Evolutionary conservation across 2,797 vertebrate species (phyloP), one percentile per base, ranked within the genome.

Genomic region (Hypotaenidia philippensis): DNA sequence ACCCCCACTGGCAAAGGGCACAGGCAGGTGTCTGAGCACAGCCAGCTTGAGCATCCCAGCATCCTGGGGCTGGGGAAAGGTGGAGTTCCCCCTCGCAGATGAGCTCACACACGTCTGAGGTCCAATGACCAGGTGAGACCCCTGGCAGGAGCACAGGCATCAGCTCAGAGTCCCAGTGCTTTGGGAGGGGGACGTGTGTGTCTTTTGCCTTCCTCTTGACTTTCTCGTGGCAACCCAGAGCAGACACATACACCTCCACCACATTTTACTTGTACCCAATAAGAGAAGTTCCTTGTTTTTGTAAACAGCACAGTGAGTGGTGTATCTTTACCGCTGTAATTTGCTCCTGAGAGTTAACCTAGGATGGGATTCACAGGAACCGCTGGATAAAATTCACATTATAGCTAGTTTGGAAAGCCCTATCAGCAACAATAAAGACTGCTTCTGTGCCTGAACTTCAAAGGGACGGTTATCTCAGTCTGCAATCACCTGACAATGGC

Each of bases 381-480:
- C 50, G 55, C 59, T 84, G 90, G 80, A 85, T 85, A 90, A 97
- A 96, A 97, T 96, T 92, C 89, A 61, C 89, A 76, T 97, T 93
- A 89, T 59, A 93, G 91, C 93, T 69, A 80, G 75, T 96, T 82
- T 96, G 59, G 70, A 78, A 95, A 87, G 91, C 82, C 78, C 11
- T 83, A 97, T 92, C 94, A 93, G 94, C 90, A 95, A 93, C 96
- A 95, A 95, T 97, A 97, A 97, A 96, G 96, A 95, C 88, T 85
- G 96, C 96, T 97, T 97, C 95, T 97, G 95, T 97, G 95, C 91
- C 94, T 90, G 83, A 77, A 96, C 96, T 96, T 98, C 97, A 98
- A 97, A 97, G 96, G 81, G 84, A 78, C 0, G 4, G 83, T 97
- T 97, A 97, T 97, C 97, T 89, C 80, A 69, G 97, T 97, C 97